These are phyloP conservation scores for Hippasteria phrygiana DNA, from an alignment of 53 echinoderm and acorn worm species.

Conservation along the genomic window DNA sequence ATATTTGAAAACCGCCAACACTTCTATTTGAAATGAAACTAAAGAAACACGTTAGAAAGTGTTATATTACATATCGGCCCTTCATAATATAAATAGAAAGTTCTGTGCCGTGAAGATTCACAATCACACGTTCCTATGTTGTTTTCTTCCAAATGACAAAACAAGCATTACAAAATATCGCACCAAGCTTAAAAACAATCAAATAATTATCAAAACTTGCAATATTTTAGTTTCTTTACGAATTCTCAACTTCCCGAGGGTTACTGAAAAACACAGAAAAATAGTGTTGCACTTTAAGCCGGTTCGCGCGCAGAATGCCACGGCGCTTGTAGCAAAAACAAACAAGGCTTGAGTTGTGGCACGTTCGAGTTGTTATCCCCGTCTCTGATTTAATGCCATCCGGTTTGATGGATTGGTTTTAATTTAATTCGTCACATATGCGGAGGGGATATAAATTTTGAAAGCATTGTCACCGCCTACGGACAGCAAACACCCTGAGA, in stretches of 20 bases:
- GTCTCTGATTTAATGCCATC: not conserved
- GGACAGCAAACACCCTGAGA: not conserved
- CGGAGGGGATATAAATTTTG: not conserved
- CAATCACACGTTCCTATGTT: too few relatives aligned
- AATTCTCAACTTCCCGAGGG: too few relatives aligned
- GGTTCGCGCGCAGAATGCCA: not conserved
- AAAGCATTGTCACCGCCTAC: not conserved
- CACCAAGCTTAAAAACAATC: not conserved
- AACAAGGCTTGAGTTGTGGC: conserved; percentile 11
- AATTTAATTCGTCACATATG: conserved; percentile 5
- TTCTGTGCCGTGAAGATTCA: too few relatives aligned
- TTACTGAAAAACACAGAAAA: too few relatives aligned
- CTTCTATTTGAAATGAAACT: too few relatives aligned
- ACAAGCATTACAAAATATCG: too few relatives aligned
- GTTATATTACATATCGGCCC: too few relatives aligned
- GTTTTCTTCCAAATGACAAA: too few relatives aligned
- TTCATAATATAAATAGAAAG: too few relatives aligned
- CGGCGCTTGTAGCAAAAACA: not conserved
- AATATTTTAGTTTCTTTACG: too few relatives aligned
- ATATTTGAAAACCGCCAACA: too few relatives aligned
- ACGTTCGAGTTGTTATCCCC: not conserved
- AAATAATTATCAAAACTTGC: not conserved
- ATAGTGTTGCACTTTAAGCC: not conserved
- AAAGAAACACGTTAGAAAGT: too few relatives aligned
- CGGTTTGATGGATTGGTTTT: conserved; percentile 30